Conservation (phyloP, 2,888 invertebrate species). For the Gari tellinella region DNA sequence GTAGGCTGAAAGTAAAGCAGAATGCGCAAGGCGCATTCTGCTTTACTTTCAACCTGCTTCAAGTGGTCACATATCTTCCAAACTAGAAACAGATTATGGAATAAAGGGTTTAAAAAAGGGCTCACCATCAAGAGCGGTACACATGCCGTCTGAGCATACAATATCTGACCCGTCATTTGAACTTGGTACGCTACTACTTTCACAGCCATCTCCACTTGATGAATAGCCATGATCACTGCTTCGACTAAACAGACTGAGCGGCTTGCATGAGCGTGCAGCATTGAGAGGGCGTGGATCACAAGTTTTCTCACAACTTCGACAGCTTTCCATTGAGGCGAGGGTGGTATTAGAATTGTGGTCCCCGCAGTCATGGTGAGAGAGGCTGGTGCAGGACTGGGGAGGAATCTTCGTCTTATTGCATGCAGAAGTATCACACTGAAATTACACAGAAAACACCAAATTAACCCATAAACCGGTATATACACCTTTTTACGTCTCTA, state of each 20-base stretch:
- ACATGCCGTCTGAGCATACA: conserved; percentile 94
- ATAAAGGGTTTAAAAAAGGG: no score
- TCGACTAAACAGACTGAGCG: conserved; percentile 49
- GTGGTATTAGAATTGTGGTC: conserved; percentile 72
- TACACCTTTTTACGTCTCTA: no score
- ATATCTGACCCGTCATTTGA: conserved; percentile 96
- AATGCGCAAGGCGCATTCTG: no score
- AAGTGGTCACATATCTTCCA: no score
- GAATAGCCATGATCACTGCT: conserved; percentile 94
- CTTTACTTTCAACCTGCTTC: no score
- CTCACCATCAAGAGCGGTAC: conserved; percentile 87
- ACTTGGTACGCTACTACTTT: conserved; percentile 92
- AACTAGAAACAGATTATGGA: no score
- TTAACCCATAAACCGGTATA: no score
- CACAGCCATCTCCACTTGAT: conserved; percentile 90
- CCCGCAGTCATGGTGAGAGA: conserved; percentile 55
- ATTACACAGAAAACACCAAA: conserved; percentile 1
- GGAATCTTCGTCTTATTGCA: conserved; percentile 48
- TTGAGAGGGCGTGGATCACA: conserved; percentile 31
- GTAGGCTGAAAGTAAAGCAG: no score
- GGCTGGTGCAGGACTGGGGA: conserved; percentile 42
- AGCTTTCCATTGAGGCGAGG: conserved; percentile 68
- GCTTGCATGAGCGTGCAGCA: conserved; percentile 14
- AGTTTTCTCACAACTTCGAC: conserved; percentile 57
- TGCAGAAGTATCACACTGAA: conserved; percentile 67